phyloP scores from a whole-genome alignment of 2,113 vertebrate species.

The Micronisus gabar region DNA sequence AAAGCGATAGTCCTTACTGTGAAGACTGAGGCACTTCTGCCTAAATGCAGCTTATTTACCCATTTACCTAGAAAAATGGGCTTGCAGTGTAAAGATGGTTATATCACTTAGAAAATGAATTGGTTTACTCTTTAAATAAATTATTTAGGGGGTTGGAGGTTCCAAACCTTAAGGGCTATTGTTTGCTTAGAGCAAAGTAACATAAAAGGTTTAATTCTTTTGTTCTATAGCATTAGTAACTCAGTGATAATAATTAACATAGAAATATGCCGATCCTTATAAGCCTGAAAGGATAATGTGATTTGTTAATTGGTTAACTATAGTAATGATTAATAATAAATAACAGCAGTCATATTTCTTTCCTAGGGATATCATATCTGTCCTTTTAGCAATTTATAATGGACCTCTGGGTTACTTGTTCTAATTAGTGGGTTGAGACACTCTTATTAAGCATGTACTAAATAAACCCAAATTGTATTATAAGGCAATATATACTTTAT shows the following conservation, averaged over 20 bases:
- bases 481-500: background rate
- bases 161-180: background rate
- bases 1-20: background rate
- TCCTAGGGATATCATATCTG: background rate
- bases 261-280: background rate
- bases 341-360: conserved; percentile 31
- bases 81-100: background rate
- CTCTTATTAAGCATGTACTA: background rate
- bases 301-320: conserved; percentile 47
- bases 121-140: background rate
- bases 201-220: conserved; percentile 22
- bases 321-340: conserved; percentile 54
- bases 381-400: conserved; percentile 19
- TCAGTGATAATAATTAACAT: background rate
- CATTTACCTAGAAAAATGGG: background rate
- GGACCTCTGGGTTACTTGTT: conserved; percentile 16
- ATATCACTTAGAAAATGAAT: background rate
- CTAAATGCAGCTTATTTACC: background rate
- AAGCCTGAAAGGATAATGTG: conserved; percentile 32
- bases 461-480: background rate
- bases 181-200: conserved; percentile 17
- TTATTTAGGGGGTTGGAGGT: background rate
- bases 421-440: conserved; percentile 4
- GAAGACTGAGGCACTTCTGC: background rate
- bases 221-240: conserved; percentile 21